These are phyloP conservation scores for Bagarius yarrelli DNA, from an alignment of 2,113 vertebrate genomes.

Conservation along the genomic window DNA sequence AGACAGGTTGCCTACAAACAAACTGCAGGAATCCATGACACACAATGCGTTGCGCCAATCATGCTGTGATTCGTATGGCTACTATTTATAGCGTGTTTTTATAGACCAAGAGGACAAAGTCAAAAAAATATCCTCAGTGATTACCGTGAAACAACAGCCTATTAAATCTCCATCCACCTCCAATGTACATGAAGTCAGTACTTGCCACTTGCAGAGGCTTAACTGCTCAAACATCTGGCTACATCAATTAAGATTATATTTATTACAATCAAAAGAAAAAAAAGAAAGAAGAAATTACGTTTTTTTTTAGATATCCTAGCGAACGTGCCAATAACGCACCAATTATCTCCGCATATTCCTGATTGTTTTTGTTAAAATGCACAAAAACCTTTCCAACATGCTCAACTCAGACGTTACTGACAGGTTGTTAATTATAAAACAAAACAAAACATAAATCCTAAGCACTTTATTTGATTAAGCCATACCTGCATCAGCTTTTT, in stretches of 20 bases:
- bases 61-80: not conserved
- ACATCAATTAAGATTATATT: not conserved
- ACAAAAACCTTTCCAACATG: not conserved
- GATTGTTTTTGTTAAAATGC: conserved; percentile 27
- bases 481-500: conserved; percentile 41
- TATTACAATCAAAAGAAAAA: not conserved
- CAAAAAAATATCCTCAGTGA: not conserved
- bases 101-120: not conserved
- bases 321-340: conserved; percentile 7
- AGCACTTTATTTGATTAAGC: conserved; percentile 31
- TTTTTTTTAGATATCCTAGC: not conserved
- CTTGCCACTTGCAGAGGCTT: not conserved
- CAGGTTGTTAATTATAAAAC: conserved; percentile 39
- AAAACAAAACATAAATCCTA: conserved; percentile 6
- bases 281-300: too few species aligned
- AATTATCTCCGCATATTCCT: not conserved
- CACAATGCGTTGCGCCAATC: not conserved
- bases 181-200: not conserved
- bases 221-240: not conserved
- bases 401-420: conserved; percentile 34
- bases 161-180: not conserved
- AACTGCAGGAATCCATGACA: not conserved
- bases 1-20: not conserved
- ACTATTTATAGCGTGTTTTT: not conserved
- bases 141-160: conserved; percentile 1